These are phyloP conservation scores for Leptopterna dolabrata DNA, from an alignment of 2,888 invertebrate species.

Conservation along the genomic window DNA sequence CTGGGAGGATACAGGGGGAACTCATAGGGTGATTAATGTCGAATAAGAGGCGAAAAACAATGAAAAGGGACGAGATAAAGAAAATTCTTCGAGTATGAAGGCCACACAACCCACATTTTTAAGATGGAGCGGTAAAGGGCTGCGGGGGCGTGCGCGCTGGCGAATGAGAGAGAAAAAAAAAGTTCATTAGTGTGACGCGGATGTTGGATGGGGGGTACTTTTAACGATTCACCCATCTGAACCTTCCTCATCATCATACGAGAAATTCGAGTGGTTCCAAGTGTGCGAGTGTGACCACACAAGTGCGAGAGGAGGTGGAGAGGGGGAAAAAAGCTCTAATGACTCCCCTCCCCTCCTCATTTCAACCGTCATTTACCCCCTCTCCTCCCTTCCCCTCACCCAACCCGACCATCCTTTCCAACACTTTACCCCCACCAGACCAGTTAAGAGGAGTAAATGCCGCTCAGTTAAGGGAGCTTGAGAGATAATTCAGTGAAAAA, in stretches of 20 bases:
- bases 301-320: not conserved
- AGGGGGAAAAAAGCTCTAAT: not conserved
- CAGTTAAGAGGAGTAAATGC: not conserved
- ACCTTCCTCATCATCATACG: conserved; percentile 3
- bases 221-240: not conserved
- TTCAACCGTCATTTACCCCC: not conserved
- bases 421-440: not conserved
- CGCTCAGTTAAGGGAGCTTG: not conserved
- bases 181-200: not conserved
- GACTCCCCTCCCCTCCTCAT: not conserved
- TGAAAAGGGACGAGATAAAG: not conserved
- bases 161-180: not conserved
- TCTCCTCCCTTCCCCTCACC: too few species aligned
- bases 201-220: not conserved
- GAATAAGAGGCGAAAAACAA: not conserved
- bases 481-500: conserved; percentile 34
- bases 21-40: not conserved
- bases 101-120: not conserved
- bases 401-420: not conserved
- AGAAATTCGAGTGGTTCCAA: not conserved
- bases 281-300: not conserved
- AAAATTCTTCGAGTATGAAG: not conserved
- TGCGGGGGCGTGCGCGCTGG: not conserved
- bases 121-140: too few species aligned
- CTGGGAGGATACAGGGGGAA: too few species aligned